These are phyloP conservation scores for Hecatera dysodea DNA, from an alignment of 2,888 invertebrate species.

Conservation along the genomic window DNA sequence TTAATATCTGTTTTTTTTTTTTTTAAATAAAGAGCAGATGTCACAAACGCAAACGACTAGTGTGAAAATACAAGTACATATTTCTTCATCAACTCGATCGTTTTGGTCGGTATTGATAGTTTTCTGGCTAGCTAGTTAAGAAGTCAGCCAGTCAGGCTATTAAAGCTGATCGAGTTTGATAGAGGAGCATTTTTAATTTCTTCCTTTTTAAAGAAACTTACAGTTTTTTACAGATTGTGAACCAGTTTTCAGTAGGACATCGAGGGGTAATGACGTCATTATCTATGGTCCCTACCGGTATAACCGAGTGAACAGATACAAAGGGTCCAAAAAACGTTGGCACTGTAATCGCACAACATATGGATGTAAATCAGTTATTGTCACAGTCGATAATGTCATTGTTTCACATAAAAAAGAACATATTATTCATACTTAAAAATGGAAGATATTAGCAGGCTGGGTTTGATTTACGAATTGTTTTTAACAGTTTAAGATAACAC, in stretches of 20 bases:
- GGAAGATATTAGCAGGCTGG: neutral
- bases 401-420: conserved; percentile 16
- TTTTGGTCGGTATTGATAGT: no score
- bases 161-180: neutral
- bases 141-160: no score
- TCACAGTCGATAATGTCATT: conserved; percentile 15
- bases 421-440: conserved; percentile 3
- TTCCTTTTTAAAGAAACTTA: neutral
- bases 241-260: conserved; percentile 13
- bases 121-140: no score
- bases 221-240: conserved; percentile 7
- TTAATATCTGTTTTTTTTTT: no score
- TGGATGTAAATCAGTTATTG: conserved; percentile 15
- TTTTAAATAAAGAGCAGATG: no score
- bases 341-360: conserved; percentile 17
- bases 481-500: neutral
- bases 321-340: conserved; percentile 42
- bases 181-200: neutral
- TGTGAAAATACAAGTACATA: no score
- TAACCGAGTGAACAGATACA: conserved; percentile 11
- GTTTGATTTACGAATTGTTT: neutral
- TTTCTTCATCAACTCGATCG: no score
- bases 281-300: conserved; percentile 21
- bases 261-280: conserved; percentile 22
- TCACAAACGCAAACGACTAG: no score